Conservation (phyloP, 2,797 vertebrate species). For the Syngnathus acus region DNA sequence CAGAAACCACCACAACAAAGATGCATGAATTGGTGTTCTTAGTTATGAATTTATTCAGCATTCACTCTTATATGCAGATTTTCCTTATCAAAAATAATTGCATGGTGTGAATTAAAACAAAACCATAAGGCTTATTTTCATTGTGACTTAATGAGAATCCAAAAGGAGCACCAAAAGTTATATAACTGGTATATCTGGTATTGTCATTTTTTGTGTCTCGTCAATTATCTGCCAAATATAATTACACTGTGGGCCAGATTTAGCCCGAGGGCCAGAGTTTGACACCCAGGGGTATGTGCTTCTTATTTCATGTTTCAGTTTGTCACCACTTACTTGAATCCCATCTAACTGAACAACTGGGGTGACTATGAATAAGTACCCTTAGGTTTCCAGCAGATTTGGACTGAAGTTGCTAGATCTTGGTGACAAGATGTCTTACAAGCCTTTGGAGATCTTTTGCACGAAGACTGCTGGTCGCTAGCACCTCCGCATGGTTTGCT, state of each 20-base stretch:
- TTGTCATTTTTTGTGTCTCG: no score
- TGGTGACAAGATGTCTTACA: slow-evolving; percentile 53
- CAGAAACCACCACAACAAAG: not conserved
- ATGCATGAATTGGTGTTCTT: not conserved
- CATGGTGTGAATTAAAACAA: not conserved
- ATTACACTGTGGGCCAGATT: no score
- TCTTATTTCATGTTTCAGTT: not conserved
- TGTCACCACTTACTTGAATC: not conserved
- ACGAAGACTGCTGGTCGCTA: slow-evolving; percentile 54
- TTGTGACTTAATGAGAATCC: not conserved
- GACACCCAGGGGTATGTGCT: not conserved
- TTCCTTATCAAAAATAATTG: not conserved
- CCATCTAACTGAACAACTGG: not conserved
- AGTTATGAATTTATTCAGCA: not conserved
- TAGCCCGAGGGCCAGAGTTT: no score
- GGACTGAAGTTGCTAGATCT: slow-evolving; percentile 33
- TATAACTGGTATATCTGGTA: not conserved
- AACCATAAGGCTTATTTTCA: not conserved
- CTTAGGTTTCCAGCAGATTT: not conserved
- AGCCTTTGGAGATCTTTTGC: slow-evolving; percentile 61
- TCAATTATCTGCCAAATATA: no score
- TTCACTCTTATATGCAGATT: not conserved
- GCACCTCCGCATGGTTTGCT: slow-evolving; percentile 73
- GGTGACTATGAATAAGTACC: not conserved
- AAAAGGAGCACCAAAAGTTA: not conserved